phyloP scores from a whole-genome alignment of 2,113 vertebrate species.

The Ceyx melanurus region DNA sequence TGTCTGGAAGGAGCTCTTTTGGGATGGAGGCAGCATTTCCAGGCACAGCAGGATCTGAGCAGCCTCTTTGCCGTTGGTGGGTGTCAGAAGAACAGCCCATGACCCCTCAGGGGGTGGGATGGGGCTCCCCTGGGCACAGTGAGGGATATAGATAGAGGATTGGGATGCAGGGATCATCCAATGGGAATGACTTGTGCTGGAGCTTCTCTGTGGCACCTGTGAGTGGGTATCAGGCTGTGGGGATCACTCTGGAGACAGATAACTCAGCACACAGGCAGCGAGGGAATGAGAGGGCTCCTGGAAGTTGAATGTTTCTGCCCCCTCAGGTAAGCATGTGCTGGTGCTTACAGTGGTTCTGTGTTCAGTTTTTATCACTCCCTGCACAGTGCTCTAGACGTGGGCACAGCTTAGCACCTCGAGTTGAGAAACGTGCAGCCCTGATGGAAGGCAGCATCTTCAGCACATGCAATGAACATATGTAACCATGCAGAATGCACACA shows the following conservation, averaged over 20 bases:
- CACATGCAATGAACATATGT: accelerated
- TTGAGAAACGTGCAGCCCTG: accelerated
- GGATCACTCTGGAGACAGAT: background rate
- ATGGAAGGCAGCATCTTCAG: background rate
- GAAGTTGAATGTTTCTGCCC: background rate
- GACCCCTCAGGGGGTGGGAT: accelerated
- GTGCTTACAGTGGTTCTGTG: background rate
- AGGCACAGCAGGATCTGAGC: background rate
- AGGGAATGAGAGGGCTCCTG: background rate
- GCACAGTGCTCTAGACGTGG: too few relatives aligned
- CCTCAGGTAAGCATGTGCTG: background rate
- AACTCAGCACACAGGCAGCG: background rate
- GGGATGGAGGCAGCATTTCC: background rate
- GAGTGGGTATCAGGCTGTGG: accelerated
- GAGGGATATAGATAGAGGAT: background rate
- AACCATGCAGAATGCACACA: background rate
- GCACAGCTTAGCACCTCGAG: background rate
- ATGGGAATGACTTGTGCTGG: background rate
- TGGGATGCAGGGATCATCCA: accelerated
- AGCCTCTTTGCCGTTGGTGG: too few relatives aligned
- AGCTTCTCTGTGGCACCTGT: background rate
- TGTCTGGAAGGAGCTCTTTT: background rate
- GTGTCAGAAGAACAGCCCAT: background rate
- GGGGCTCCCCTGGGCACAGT: background rate
- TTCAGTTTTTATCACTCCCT: background rate